phyloP scores from a whole-genome alignment of 2,888 invertebrate genomes.

The Pinctada fucata region DNA sequence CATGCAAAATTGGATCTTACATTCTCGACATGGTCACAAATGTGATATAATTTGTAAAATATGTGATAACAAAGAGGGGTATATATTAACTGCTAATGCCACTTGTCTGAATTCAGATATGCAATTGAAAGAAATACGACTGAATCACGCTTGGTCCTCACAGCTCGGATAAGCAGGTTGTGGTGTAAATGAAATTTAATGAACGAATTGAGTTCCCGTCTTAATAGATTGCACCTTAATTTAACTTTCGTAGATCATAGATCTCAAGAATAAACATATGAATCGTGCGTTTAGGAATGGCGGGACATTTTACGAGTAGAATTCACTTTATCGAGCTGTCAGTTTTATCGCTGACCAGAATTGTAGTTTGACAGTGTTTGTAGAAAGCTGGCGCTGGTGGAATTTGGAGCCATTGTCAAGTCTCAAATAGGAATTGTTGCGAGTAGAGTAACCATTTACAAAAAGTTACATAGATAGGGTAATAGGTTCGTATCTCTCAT shows the following conservation, averaged over 20 bases:
- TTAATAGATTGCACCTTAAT: constrained; percentile 37
- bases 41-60: constrained; percentile 48
- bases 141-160: constrained; percentile 35
- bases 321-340: constrained; percentile 21
- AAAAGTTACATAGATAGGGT: neutral
- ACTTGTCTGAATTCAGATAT: constrained; percentile 31
- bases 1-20: constrained; percentile 34
- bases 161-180: constrained; percentile 25
- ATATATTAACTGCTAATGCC: constrained; percentile 30
- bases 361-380: constrained; percentile 25
- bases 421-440: neutral
- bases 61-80: constrained; percentile 42
- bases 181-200: constrained; percentile 43
- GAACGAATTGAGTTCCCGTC: constrained; percentile 40
- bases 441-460: neutral
- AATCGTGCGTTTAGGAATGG: constrained; percentile 30
- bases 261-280: constrained; percentile 25
- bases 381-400: constrained; percentile 20
- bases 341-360: constrained; percentile 23
- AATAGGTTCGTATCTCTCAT: constrained; percentile 19
- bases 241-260: constrained; percentile 32
- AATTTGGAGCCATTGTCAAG: constrained; percentile 19
- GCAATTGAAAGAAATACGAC: constrained; percentile 27
- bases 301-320: constrained; percentile 26
- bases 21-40: constrained; percentile 41